Conservation (phyloP, 2,113 vertebrate genomes). For the Potamarius usumacintae region DNA sequence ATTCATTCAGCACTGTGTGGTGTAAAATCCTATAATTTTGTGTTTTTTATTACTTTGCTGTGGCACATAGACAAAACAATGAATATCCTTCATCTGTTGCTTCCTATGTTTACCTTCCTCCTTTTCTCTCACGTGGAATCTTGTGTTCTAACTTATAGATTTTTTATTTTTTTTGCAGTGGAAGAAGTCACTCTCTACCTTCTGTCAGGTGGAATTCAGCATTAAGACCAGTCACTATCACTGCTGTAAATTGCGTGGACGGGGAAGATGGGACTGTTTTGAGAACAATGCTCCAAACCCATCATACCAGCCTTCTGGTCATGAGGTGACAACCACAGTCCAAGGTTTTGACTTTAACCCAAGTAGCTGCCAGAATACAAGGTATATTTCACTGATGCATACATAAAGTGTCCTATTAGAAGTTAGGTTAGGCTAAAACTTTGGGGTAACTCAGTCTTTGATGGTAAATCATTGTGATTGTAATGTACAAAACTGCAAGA, state of each 20-base stretch:
- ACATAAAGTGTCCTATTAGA: neutral
- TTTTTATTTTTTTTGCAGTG: conserved; percentile 62
- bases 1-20: neutral
- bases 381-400: conserved; percentile 6
- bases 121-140: neutral
- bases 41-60: neutral
- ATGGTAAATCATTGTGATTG: neutral
- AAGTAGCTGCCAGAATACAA: conserved; percentile 52
- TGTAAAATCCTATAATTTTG: neutral
- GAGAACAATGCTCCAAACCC: conserved; percentile 53
- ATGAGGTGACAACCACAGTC: neutral
- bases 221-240: conserved; percentile 64
- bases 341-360: conserved; percentile 62
- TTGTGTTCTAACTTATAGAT: neutral
- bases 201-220: conserved; percentile 60
- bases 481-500: neutral
- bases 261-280: conserved; percentile 62
- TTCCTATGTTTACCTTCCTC: neutral
- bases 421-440: neutral
- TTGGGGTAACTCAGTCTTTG: neutral
- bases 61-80: neutral
- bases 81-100: neutral
- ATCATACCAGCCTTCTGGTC: conserved; percentile 57
- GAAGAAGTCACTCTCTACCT: conserved; percentile 60
- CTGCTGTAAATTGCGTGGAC: conserved; percentile 59